These are phyloP conservation scores for Trichogramma pretiosum DNA, from an alignment of 1,140 invertebrate species.

Conservation along the genomic window DNA sequence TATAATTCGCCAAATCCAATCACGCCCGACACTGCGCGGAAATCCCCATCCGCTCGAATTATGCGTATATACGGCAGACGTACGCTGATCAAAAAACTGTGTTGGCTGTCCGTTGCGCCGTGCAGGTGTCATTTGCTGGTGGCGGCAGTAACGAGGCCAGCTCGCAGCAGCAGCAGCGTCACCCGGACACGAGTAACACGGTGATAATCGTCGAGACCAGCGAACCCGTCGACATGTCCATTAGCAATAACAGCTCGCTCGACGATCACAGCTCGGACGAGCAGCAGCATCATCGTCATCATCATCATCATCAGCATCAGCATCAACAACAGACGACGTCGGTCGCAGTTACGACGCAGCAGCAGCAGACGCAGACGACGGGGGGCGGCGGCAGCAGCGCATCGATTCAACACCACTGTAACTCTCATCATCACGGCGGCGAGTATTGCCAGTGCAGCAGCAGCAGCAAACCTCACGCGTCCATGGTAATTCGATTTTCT, in stretches of 20 bases:
- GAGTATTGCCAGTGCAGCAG: slow-evolving; percentile 15
- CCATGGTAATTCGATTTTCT: background rate
- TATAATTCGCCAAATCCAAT: no score
- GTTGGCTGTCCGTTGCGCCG: background rate
- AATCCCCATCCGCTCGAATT: no score
- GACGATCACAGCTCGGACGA: slow-evolving; percentile 21
- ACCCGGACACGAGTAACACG: background rate
- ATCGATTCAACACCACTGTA: no score
- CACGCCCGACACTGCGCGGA: no score
- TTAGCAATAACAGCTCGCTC: slow-evolving; percentile 24
- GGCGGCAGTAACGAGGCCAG: slow-evolving; percentile 3
- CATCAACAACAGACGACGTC: no score
- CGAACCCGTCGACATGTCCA: slow-evolving; percentile 30
- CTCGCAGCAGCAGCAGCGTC: background rate
- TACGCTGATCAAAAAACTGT: background rate
- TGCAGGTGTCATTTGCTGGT: no score
- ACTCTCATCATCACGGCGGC: no score
- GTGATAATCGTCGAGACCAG: slow-evolving; percentile 12
- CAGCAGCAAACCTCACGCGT: slow-evolving; percentile 4
- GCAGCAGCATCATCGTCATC: slow-evolving; percentile 17
- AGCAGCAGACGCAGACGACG: no score
- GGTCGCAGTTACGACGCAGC: no score
- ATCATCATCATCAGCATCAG: no score
- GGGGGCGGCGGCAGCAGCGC: no score
- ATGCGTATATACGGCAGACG: background rate